A percentile compares a stretch with the other conserved stretches of the same genome.
phyloP scores from a whole-genome alignment of 2,797 vertebrate genomes.

The Micrastur ruficollis region DNA sequence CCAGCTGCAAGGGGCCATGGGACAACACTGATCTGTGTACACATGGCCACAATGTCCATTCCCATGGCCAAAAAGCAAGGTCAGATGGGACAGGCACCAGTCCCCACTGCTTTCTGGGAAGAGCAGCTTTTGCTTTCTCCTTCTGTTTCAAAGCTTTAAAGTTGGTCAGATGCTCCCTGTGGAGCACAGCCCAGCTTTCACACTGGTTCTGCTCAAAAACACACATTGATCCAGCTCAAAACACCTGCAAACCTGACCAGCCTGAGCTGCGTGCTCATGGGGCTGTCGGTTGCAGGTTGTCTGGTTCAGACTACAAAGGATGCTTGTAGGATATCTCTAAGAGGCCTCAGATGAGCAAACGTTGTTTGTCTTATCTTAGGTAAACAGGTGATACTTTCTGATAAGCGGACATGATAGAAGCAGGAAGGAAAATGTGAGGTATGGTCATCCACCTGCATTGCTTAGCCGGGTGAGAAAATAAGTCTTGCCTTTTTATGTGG shows the following conservation, averaged over 20 bases:
- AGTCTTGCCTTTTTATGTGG: neutral
- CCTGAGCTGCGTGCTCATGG: rapidly evolving
- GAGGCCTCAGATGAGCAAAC: neutral
- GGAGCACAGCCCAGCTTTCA: neutral
- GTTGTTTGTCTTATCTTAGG: neutral
- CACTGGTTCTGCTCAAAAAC: neutral
- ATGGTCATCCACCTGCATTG: neutral
- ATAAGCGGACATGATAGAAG: constrained; percentile 12
- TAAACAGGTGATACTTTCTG: constrained; percentile 22
- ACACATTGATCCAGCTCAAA: neutral
- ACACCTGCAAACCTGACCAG: neutral
- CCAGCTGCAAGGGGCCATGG: neutral
- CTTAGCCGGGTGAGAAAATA: neutral
- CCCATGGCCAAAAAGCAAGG: neutral
- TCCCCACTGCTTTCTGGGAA: neutral
- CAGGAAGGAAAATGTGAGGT: constrained; percentile 49
- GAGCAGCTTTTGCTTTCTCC: neutral
- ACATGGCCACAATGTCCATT: neutral
- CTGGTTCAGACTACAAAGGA: neutral
- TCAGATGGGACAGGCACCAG: neutral
- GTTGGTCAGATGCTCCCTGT: neutral
- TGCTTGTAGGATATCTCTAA: neutral
- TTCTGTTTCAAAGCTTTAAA: neutral
- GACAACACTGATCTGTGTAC: neutral
- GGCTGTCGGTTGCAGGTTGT: neutral